phyloP scores from a whole-genome alignment of 2,888 invertebrate genomes.

The Tenodera sinensis region DNA sequence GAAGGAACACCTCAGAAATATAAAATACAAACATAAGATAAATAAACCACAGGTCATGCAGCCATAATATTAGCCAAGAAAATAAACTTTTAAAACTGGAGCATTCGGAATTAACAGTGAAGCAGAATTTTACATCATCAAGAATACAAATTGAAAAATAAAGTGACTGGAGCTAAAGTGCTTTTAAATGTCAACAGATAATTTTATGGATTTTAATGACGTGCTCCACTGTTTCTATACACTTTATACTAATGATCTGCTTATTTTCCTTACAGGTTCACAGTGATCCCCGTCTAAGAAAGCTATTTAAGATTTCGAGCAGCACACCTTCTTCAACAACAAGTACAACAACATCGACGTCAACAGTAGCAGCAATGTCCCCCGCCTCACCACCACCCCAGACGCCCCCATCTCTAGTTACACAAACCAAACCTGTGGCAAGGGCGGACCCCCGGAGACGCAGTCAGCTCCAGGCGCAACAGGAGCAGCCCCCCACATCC shows the following conservation, averaged over 20 bases:
- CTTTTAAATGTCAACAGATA: too few species aligned
- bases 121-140: too few species aligned
- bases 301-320: conserved; percentile 62
- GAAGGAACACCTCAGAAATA: too few species aligned
- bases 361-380: conserved; percentile 31
- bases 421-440: not conserved
- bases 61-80: too few species aligned
- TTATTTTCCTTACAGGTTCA: conserved; percentile 42
- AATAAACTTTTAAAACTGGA: too few species aligned
- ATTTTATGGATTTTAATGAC: too few species aligned
- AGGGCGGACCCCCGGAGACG: not conserved
- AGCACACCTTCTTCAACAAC: conserved; percentile 51
- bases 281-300: conserved; percentile 71
- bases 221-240: too few species aligned
- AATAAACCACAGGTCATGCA: too few species aligned
- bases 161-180: too few species aligned
- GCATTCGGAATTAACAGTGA: too few species aligned
- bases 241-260: not conserved
- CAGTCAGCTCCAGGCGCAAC: not conserved
- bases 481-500: not conserved
- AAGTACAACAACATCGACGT: conserved; percentile 49
- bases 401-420: conserved; percentile 51
- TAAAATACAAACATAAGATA: too few species aligned
- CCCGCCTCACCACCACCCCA: conserved; percentile 55
- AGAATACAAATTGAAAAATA: too few species aligned